phyloP scores from a whole-genome alignment of 2,797 vertebrate genomes.

The Sebastolobus altivelis region DNA sequence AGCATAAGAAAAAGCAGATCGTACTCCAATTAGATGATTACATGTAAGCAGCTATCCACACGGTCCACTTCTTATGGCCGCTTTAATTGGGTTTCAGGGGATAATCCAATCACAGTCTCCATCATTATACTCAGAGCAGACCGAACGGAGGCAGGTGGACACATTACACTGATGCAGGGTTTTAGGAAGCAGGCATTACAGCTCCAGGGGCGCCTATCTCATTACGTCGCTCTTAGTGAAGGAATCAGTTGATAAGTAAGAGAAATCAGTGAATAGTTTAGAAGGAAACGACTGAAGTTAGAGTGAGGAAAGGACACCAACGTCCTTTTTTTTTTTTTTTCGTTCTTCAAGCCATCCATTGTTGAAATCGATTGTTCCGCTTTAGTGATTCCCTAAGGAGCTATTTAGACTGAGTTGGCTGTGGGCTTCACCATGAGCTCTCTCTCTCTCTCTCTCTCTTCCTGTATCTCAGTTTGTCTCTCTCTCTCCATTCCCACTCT shows the following conservation, averaged over 20 bases:
- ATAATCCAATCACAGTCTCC: constrained; percentile 39
- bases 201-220: constrained; percentile 38
- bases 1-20: constrained; percentile 9
- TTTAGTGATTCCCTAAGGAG: constrained; percentile 79
- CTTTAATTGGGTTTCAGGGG: constrained; percentile 43
- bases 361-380: constrained; percentile 80
- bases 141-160: constrained; percentile 20
- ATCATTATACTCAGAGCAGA: constrained; percentile 10
- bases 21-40: constrained; percentile 25
- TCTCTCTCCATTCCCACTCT: neutral
- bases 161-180: constrained; percentile 1
- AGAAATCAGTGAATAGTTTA: constrained; percentile 65
- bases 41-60: constrained; percentile 10
- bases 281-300: constrained; percentile 52
- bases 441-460: constrained; percentile 21
- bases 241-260: constrained; percentile 63
- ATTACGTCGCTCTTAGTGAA: constrained; percentile 57
- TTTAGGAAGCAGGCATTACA: constrained; percentile 39
- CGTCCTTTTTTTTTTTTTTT: constrained; percentile 29
- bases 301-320: constrained; percentile 56
- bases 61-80: neutral
- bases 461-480: constrained; percentile 3
- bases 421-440: constrained; percentile 60
- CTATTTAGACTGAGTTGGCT: constrained; percentile 78
- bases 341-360: constrained; percentile 74